Percentiles rank a stretch among this genome's conserved stretches.
Evolutionary conservation across 2,888 invertebrate species (phyloP).

Genomic region (Morpho deidamia): DNA sequence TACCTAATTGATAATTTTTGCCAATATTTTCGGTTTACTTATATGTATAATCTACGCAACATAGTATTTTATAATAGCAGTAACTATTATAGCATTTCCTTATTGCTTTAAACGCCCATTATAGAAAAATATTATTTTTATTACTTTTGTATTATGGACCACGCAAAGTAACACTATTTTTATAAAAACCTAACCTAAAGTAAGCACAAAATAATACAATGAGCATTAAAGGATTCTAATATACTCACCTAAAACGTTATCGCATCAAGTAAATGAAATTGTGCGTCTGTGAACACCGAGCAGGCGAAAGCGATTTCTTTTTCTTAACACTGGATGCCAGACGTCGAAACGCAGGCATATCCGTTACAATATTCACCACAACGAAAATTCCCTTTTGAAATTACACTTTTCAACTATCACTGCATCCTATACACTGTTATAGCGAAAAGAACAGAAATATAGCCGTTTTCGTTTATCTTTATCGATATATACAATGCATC

Average conservation of each 20-base stretch:
- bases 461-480: conserved; percentile 30
- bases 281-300: conserved; percentile 44
- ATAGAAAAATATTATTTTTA: too few relatives aligned
- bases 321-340: conserved; percentile 71
- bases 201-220: neutral
- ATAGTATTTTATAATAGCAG: too few relatives aligned
- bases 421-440: conserved; percentile 53
- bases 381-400: conserved; percentile 35
- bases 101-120: conserved; percentile 18
- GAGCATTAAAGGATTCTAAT: conserved; percentile 45
- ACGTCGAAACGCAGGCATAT: conserved; percentile 68
- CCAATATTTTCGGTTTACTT: too few relatives aligned
- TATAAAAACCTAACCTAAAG: conserved; percentile 15
- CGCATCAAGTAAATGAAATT: conserved; percentile 65
- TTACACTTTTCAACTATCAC: conserved; percentile 39
- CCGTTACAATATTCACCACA: conserved; percentile 54
- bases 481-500: conserved; percentile 35
- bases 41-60: neutral
- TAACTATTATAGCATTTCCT: conserved; percentile 32
- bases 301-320: conserved; percentile 60
- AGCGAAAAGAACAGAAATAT: conserved; percentile 13
- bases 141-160: too few relatives aligned
- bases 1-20: neutral
- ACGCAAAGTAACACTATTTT: too few relatives aligned
- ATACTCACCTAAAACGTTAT: conserved; percentile 75